Evolutionary conservation across 2,888 invertebrate genomes (phyloP).

Genomic region (Trichopria drosophilae): DNA sequence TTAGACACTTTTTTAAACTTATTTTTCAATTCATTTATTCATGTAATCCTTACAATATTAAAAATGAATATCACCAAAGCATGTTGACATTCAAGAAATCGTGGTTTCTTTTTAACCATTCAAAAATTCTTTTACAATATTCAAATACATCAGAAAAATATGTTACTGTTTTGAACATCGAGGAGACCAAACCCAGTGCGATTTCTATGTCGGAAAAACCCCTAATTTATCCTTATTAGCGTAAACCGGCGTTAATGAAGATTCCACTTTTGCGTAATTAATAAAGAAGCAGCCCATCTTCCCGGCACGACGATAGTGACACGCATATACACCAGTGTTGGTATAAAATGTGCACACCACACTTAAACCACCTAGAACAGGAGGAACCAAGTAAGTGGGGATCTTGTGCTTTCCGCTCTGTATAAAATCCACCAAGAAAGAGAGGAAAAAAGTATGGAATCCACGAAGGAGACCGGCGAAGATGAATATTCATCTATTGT

Average conservation of each 20-base stretch:
- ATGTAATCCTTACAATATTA: too few relatives aligned
- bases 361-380: neutral
- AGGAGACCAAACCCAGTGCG: too few relatives aligned
- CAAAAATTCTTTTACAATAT: too few relatives aligned
- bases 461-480: slow-evolving; percentile 41
- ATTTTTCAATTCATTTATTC: too few relatives aligned
- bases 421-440: too few relatives aligned
- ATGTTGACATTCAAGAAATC: too few relatives aligned
- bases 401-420: neutral
- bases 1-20: too few relatives aligned
- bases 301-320: slow-evolving; percentile 11
- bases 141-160: too few relatives aligned
- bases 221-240: slow-evolving; percentile 49
- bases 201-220: too few relatives aligned
- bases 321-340: neutral
- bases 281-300: slow-evolving; percentile 42
- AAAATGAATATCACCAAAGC: too few relatives aligned
- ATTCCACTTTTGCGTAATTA: slow-evolving; percentile 51
- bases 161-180: too few relatives aligned
- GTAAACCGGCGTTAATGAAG: slow-evolving; percentile 50
- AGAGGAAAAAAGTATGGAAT: slow-evolving; percentile 38
- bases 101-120: too few relatives aligned
- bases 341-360: slow-evolving; percentile 11
- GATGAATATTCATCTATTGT: slow-evolving; percentile 58
- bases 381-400: slow-evolving; percentile 12